These are phyloP conservation scores for Rostratula benghalensis DNA, from an alignment of 2,113 vertebrate species.

Conservation along the genomic window DNA sequence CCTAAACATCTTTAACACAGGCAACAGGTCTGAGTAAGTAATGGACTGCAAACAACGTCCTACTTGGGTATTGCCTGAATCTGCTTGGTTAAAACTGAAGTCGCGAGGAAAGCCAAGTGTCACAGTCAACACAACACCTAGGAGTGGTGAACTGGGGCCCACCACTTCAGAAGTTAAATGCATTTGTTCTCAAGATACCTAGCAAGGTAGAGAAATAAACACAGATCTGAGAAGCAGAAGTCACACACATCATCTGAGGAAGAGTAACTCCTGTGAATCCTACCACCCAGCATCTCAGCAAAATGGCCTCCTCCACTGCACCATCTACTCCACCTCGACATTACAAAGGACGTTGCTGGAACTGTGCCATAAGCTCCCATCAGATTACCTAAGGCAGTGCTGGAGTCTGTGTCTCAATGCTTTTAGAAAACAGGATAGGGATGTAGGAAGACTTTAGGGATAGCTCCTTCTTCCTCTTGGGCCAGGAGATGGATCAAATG, in stretches of 20 bases:
- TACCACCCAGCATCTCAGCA: not conserved
- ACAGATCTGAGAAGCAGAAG: not conserved
- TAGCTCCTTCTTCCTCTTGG: not conserved
- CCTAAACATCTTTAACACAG: not conserved
- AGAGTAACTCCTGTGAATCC: not conserved
- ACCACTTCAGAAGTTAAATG: not conserved
- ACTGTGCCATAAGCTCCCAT: not conserved
- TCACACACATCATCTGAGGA: not conserved
- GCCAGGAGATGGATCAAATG: not conserved
- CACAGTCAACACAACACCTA: not conserved
- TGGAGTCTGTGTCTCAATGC: not conserved
- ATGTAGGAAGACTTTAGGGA: not conserved
- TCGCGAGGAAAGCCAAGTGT: not conserved
- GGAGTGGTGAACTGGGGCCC: not conserved
- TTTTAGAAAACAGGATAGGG: not conserved
- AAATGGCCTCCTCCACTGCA: not conserved
- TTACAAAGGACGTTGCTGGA: not conserved
- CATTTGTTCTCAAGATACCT: not conserved
- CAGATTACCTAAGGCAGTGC: not conserved
- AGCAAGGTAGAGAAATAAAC: not conserved
- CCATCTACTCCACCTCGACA: not conserved
- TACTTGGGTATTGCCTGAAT: not conserved
- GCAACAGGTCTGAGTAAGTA: not conserved
- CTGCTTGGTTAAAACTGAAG: not conserved
- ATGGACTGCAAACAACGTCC: not conserved